These are phyloP conservation scores for Tarsius wallacei DNA, from an alignment of 2,797 vertebrate genomes.

Conservation along the genomic window DNA sequence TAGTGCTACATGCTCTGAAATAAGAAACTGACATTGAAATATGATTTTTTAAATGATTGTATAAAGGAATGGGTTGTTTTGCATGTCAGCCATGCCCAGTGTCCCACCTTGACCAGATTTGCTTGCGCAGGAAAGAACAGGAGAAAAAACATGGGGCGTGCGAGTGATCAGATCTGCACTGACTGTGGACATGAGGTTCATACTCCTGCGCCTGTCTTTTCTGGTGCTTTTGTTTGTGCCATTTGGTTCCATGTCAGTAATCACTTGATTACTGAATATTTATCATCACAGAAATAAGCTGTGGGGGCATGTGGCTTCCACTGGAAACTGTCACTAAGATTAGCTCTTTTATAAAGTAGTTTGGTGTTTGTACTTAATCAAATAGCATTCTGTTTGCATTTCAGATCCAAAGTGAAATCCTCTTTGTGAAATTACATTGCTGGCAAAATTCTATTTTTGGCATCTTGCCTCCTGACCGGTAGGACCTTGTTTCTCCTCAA, in stretches of 20 bases:
- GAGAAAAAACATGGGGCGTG: too few species aligned
- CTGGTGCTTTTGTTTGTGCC: background rate
- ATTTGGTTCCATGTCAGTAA: background rate
- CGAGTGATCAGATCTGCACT: too few species aligned
- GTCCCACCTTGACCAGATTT: background rate
- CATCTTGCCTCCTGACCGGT: background rate
- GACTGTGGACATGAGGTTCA: background rate
- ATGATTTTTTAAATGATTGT: background rate
- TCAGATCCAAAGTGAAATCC: background rate
- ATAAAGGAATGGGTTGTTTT: background rate
- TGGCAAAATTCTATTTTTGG: background rate
- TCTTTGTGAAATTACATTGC: background rate
- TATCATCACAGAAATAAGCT: background rate
- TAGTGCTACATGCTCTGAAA: background rate
- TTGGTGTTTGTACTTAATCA: background rate
- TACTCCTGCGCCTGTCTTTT: background rate
- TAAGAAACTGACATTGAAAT: background rate
- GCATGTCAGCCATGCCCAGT: fast-evolving
- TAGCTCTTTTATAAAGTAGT: background rate
- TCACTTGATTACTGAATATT: background rate
- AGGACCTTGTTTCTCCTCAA: background rate
- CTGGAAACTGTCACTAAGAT: background rate
- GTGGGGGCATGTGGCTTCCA: background rate
- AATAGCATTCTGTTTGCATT: background rate
- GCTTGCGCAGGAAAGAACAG: background rate